Conservation (phyloP, 1,140 invertebrate species). For the Heliconius congener region DNA sequence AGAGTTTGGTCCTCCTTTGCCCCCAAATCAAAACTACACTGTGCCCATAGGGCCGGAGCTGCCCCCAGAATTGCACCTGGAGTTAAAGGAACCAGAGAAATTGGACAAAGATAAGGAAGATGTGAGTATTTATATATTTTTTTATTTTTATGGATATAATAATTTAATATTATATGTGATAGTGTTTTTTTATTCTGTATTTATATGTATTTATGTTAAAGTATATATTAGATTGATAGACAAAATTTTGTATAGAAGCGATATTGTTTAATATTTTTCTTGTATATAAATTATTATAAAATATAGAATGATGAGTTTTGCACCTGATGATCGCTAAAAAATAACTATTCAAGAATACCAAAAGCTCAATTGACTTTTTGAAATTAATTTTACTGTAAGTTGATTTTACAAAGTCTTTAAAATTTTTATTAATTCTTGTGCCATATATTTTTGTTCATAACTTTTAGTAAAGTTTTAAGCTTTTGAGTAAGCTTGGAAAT, state of each 20-base stretch:
- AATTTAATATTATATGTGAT: not conserved
- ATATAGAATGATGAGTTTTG: slow-evolving; percentile 47
- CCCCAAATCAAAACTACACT: slow-evolving; percentile 56
- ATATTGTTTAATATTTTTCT: not conserved
- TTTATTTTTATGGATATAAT: not conserved
- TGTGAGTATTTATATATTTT: not conserved
- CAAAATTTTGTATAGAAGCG: too few relatives aligned
- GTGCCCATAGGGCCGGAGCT: slow-evolving; percentile 64
- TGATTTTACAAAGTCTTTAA: slow-evolving; percentile 23
- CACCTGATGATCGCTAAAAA: slow-evolving; percentile 42
- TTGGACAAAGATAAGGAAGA: slow-evolving; percentile 32
- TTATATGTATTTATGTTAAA: too few relatives aligned
- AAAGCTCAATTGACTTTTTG: slow-evolving; percentile 34
- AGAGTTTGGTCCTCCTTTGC: slow-evolving; percentile 62
- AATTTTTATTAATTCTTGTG: slow-evolving; percentile 28
- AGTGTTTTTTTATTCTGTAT: too few relatives aligned
- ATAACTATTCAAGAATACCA: slow-evolving; percentile 40
- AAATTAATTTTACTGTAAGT: slow-evolving; percentile 19
- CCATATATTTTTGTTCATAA: slow-evolving; percentile 36
- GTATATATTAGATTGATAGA: too few relatives aligned
- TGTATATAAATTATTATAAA: not conserved
- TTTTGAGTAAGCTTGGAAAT: slow-evolving; percentile 47
- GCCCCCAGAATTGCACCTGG: slow-evolving; percentile 59
- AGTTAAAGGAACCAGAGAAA: slow-evolving; percentile 42
- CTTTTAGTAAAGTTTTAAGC: slow-evolving; percentile 33